Evolutionary conservation across 2,113 vertebrate species (phyloP).

Genomic region (Austrofundulus limnaeus): DNA sequence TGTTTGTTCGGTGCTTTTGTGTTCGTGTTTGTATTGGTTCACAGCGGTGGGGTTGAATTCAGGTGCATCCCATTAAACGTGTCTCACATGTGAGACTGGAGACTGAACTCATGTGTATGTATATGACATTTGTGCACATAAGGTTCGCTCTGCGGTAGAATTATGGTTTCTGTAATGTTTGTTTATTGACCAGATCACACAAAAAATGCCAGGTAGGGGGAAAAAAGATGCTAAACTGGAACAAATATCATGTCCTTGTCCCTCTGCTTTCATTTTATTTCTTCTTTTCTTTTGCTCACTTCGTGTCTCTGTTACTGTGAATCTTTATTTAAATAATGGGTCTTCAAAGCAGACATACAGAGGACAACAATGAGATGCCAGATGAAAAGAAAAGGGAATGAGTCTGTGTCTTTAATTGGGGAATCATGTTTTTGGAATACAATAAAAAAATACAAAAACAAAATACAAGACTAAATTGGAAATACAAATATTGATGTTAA

Average conservation of each 20-base stretch:
- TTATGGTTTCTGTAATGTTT: no score
- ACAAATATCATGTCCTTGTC: no score
- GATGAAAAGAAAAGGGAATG: conserved; percentile 8
- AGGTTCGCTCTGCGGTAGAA: not conserved
- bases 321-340: not conserved
- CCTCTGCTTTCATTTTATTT: no score
- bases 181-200: not conserved
- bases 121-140: not conserved
- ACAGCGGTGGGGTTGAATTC: not conserved
- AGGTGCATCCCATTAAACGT: conserved; percentile 7
- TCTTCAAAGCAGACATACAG: conserved; percentile 3
- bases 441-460: no score
- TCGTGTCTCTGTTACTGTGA: not conserved
- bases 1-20: conserved; percentile 24
- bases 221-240: not conserved
- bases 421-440: no score
- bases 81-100: not conserved
- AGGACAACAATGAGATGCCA: not conserved
- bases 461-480: no score
- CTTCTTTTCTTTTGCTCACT: no score
- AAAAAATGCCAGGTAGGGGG: not conserved
- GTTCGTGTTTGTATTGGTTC: conserved; percentile 7
- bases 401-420: not conserved
- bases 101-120: no score
- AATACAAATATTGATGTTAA: no score